These are phyloP conservation scores for Pandemis cinnamomeana DNA, from an alignment of 2,888 invertebrate genomes.

Conservation along the genomic window DNA sequence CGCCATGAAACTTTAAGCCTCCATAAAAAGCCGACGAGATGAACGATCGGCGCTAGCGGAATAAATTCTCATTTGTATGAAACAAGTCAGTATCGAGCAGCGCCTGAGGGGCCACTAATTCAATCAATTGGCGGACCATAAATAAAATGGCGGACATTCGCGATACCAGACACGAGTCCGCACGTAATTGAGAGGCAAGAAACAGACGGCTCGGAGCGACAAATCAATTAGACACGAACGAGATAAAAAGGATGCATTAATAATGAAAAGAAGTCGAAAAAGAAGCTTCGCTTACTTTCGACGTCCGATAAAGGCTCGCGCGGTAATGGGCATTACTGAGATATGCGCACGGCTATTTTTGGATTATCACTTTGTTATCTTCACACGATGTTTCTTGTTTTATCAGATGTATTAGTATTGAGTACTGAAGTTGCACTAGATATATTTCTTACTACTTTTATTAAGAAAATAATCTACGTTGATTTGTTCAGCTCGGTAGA, in stretches of 20 bases:
- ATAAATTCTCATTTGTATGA: conserved; percentile 71
- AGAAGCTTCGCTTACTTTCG: conserved; percentile 55
- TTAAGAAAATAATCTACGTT: conserved; percentile 28
- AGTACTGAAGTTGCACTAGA: conserved; percentile 15
- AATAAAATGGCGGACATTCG: conserved; percentile 76
- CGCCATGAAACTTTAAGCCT: conserved; percentile 44
- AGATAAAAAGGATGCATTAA: conserved; percentile 79
- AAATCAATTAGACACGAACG: conserved; percentile 77
- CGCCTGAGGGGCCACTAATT: conserved; percentile 81
- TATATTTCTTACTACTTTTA: conserved; percentile 19
- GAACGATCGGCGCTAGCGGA: conserved; percentile 61
- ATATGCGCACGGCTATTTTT: conserved; percentile 30
- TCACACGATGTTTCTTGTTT: conserved; percentile 35
- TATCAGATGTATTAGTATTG: conserved; percentile 23
- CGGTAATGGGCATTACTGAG: conserved; percentile 40
- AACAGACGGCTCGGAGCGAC: conserved; percentile 74
- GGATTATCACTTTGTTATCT: conserved; percentile 37
- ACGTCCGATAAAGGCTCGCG: conserved; percentile 33
- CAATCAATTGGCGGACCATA: conserved; percentile 81
- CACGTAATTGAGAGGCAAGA: conserved; percentile 80
- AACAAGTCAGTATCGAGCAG: conserved; percentile 68
- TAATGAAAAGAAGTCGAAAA: conserved; percentile 63
- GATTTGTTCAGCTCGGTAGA: conserved; percentile 31
- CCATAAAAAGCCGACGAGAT: conserved; percentile 57
- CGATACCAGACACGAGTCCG: conserved; percentile 69